These are phyloP conservation scores for Lordiphosa fenestrarum DNA, from an alignment of 2,888 invertebrate species.

Conservation along the genomic window DNA sequence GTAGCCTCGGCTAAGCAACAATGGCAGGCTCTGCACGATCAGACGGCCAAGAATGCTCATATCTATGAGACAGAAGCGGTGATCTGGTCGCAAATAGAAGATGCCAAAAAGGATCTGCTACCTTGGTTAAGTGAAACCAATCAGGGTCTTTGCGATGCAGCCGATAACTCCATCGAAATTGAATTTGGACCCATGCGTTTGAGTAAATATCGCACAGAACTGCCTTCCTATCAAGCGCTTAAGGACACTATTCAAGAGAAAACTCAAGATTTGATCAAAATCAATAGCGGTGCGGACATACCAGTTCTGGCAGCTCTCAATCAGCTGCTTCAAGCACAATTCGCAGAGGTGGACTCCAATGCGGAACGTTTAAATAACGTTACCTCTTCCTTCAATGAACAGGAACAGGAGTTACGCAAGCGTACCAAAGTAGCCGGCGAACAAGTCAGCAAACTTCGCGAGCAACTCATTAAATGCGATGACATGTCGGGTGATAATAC, in stretches of 20 bases:
- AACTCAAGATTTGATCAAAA: slow-evolving; percentile 88
- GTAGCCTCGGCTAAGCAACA: slow-evolving; percentile 84
- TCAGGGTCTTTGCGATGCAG: slow-evolving; percentile 87
- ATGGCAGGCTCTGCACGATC: slow-evolving; percentile 87
- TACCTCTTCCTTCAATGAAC: slow-evolving; percentile 87
- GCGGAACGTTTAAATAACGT: slow-evolving; percentile 88
- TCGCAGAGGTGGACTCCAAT: slow-evolving; percentile 86
- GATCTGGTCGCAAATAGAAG: slow-evolving; percentile 96
- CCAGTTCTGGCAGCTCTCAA: slow-evolving; percentile 85
- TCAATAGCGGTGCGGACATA: slow-evolving; percentile 87
- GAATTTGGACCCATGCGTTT: slow-evolving; percentile 89
- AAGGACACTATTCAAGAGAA: slow-evolving; percentile 90
- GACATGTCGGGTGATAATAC: slow-evolving; percentile 93
- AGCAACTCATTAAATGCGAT: slow-evolving; percentile 93
- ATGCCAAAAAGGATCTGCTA: slow-evolving; percentile 89
- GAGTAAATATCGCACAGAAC: slow-evolving; percentile 91
- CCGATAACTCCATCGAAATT: slow-evolving; percentile 89
- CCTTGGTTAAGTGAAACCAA: slow-evolving; percentile 93
- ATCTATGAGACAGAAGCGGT: slow-evolving; percentile 92
- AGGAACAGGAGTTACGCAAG: slow-evolving; percentile 87
- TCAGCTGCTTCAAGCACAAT: slow-evolving; percentile 87
- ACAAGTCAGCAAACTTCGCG: slow-evolving; percentile 87
- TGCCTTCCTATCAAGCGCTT: slow-evolving; percentile 88
- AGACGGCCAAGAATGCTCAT: slow-evolving; percentile 87
- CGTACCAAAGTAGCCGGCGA: slow-evolving; percentile 87